Conservation (phyloP, 2,797 vertebrate genomes). For the Pseudopleuronectes americanus region DNA sequence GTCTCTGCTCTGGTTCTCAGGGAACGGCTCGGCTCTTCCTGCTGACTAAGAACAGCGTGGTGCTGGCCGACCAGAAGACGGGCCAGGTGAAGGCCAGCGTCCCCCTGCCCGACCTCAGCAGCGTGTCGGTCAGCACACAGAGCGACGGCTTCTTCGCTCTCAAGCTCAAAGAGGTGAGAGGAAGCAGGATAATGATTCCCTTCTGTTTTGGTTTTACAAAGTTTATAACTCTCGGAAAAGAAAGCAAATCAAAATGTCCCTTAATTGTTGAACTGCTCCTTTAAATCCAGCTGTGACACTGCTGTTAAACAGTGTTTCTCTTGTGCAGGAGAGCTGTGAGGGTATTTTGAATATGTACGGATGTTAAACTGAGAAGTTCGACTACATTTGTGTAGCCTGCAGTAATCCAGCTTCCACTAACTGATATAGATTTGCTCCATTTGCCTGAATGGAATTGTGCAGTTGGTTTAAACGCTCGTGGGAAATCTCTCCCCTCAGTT, state of each 20-base stretch:
- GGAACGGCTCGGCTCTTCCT: conserved; percentile 93
- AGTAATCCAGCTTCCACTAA: conserved; percentile 1
- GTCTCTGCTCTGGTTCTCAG: conserved; percentile 71
- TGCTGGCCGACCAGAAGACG: conserved; percentile 97
- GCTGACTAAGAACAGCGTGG: conserved; percentile 92
- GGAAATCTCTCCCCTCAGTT: neutral
- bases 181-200: neutral
- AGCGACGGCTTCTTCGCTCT: conserved; percentile 96
- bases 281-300: neutral
- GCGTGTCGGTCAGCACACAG: conserved; percentile 95
- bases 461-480: conserved; percentile 9
- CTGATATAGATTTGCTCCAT: neutral
- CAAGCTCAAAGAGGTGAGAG: conserved; percentile 93
- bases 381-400: neutral
- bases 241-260: neutral
- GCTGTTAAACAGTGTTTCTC: neutral
- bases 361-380: neutral
- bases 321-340: no score
- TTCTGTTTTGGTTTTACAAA: neutral
- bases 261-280: neutral
- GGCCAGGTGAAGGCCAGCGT: conserved; percentile 97
- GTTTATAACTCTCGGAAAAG: no score
- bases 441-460: conserved; percentile 5
- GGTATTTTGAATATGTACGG: neutral
- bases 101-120: conserved; percentile 91